Conservation (phyloP, 1,140 invertebrate genomes). For the Scaptomyza pallida region DNA sequence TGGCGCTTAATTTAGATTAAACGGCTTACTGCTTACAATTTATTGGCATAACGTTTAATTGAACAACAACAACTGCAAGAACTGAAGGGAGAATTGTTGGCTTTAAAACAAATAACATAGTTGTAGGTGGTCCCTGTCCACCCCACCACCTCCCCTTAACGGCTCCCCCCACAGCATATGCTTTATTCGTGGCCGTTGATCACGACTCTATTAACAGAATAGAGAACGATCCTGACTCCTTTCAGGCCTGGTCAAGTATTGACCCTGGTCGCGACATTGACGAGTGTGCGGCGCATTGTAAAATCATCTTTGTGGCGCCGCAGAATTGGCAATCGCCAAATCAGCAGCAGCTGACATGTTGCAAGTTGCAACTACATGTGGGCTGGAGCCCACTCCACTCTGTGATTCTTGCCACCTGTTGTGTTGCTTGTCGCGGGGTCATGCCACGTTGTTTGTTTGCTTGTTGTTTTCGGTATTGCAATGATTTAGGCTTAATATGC, state of each 20-base stretch:
- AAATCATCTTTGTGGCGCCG: constrained; percentile 42
- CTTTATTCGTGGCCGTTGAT: constrained; percentile 66
- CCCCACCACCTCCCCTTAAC: constrained; percentile 2
- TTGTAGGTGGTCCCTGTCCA: constrained; percentile 68
- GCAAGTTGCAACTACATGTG: constrained; percentile 55
- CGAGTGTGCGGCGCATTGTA: constrained; percentile 52
- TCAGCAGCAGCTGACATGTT: constrained; percentile 58
- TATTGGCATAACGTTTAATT: constrained; percentile 81
- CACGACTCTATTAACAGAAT: constrained; percentile 69
- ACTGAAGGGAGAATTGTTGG: constrained; percentile 1
- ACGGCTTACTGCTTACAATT: constrained; percentile 78
- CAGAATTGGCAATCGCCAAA: constrained; percentile 13
- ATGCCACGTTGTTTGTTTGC: constrained; percentile 37
- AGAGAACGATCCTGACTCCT: constrained; percentile 5
- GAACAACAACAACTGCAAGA: constrained; percentile 54
- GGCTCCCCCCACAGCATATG: constrained; percentile 21
- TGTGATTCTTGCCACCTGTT: constrained; percentile 62
- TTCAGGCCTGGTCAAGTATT: constrained; percentile 42
- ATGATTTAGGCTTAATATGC: constrained; percentile 48
- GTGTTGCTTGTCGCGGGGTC: constrained; percentile 54
- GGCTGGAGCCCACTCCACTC: constrained; percentile 20
- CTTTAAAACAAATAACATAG: constrained; percentile 44
- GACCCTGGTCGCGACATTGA: constrained; percentile 56
- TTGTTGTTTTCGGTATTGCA: constrained; percentile 35
- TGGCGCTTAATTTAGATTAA: constrained; percentile 81